These are phyloP conservation scores for Tursiops truncatus DNA, from an alignment of 2,113 vertebrate genomes.

Conservation along the genomic window DNA sequence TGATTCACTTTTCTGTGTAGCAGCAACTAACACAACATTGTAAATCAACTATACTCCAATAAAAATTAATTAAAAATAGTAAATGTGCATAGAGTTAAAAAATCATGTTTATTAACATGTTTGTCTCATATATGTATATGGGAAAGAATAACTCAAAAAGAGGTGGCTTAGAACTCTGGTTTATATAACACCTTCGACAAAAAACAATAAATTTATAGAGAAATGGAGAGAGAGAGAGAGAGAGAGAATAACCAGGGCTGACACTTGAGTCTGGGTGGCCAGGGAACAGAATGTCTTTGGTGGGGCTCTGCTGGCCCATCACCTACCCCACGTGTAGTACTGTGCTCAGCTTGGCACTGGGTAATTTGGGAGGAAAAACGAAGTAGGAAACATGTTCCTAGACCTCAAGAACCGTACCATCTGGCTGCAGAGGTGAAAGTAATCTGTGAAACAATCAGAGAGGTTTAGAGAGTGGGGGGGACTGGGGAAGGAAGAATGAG, in stretches of 20 bases:
- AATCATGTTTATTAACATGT: neutral
- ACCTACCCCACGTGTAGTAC: rapidly evolving
- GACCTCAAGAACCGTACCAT: neutral
- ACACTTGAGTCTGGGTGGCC: no score
- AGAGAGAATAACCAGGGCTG: neutral
- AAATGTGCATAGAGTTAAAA: no score
- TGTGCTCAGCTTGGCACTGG: neutral
- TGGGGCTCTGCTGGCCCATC: neutral
- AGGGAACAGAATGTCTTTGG: no score
- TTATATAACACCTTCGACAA: neutral
- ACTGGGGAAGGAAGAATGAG: neutral
- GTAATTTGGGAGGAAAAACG: neutral
- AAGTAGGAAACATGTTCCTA: neutral
- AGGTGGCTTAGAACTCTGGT: neutral
- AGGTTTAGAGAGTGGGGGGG: neutral
- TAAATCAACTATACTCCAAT: no score
- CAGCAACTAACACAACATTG: no score
- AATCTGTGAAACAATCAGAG: neutral
- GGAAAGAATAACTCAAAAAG: neutral
- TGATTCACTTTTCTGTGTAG: no score
- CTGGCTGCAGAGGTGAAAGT: neutral
- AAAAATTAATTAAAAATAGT: no score
- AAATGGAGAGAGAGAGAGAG: no score
- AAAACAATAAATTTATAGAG: neutral
- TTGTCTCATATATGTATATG: neutral